Conservation (phyloP, 1,140 invertebrate genomes). For the Thereuonema tuberculata region DNA sequence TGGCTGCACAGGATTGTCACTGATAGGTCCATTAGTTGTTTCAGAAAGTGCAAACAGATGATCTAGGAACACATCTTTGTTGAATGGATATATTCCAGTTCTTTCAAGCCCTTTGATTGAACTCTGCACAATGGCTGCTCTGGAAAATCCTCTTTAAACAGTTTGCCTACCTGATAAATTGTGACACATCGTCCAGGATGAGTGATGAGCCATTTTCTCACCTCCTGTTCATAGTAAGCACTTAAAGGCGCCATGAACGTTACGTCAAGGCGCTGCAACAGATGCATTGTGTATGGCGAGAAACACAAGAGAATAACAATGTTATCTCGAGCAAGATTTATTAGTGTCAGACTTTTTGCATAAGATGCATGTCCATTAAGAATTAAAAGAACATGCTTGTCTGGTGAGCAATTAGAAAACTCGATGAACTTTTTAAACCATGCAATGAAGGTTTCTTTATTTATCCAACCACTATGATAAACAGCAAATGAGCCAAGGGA, state of each 20-base stretch:
- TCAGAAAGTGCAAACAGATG: neutral
- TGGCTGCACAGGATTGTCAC: neutral
- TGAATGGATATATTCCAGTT: neutral
- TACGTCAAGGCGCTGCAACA: slow-evolving; percentile 27
- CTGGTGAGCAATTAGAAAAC: neutral
- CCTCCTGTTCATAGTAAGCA: slow-evolving; percentile 26
- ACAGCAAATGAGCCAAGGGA: neutral
- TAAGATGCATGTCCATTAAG: slow-evolving; percentile 10
- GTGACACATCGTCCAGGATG: slow-evolving; percentile 20
- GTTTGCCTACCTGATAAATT: slow-evolving; percentile 18
- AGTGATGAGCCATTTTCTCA: slow-evolving; percentile 19
- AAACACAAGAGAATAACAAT: slow-evolving; percentile 38
- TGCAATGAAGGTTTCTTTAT: slow-evolving; percentile 1
- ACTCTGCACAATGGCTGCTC: neutral
- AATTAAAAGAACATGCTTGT: slow-evolving; percentile 7
- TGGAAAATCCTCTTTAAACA: slow-evolving; percentile 12
- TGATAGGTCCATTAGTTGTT: neutral
- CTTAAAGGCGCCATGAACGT: slow-evolving; percentile 24
- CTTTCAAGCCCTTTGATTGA: neutral
- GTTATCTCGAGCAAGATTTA: slow-evolving; percentile 33
- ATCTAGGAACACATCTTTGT: neutral
- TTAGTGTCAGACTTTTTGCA: neutral
- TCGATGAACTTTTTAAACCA: neutral
- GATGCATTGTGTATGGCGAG: slow-evolving; percentile 25
- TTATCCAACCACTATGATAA: slow-evolving; percentile 4